A percentile compares a stretch with the other conserved stretches of the same genome.
phyloP scores from a whole-genome alignment of 2,797 vertebrate species.

The Rachycentron canadum region DNA sequence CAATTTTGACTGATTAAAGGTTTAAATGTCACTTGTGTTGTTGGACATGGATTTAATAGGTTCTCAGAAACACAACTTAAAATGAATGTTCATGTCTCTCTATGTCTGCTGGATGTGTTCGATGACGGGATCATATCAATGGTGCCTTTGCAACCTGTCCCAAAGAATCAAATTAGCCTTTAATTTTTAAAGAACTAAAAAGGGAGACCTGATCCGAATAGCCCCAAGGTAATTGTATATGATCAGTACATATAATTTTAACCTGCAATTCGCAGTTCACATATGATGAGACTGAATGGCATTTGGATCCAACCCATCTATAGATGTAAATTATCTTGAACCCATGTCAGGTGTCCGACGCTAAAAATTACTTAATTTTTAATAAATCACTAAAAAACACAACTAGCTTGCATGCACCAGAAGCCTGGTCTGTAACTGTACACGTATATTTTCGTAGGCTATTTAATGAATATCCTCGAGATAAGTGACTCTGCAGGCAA shows the following conservation, averaged over 20 bases:
- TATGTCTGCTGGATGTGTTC: background rate
- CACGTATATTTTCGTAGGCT: background rate
- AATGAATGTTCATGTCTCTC: background rate
- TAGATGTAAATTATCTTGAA: background rate
- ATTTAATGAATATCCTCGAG: background rate
- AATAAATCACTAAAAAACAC: too few species aligned
- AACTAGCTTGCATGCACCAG: background rate
- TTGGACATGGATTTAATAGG: background rate
- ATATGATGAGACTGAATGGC: background rate
- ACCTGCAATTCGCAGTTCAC: background rate
- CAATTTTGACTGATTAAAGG: too few species aligned
- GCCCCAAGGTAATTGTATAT: background rate
- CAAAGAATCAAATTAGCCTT: too few species aligned
- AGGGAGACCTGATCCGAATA: background rate
- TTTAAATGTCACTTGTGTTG: too few species aligned
- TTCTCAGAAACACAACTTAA: background rate
- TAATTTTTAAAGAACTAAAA: too few species aligned
- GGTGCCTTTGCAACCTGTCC: background rate
- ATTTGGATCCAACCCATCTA: background rate
- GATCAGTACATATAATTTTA: background rate
- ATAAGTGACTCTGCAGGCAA: background rate
- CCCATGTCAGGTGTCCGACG: background rate
- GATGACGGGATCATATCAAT: background rate
- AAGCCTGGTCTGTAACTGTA: background rate
- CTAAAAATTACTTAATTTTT: too few species aligned